Percentiles rank a stretch among this genome's conserved stretches.
phyloP scores from a whole-genome alignment of 2,113 vertebrate species.

The Synodontis membranacea region DNA sequence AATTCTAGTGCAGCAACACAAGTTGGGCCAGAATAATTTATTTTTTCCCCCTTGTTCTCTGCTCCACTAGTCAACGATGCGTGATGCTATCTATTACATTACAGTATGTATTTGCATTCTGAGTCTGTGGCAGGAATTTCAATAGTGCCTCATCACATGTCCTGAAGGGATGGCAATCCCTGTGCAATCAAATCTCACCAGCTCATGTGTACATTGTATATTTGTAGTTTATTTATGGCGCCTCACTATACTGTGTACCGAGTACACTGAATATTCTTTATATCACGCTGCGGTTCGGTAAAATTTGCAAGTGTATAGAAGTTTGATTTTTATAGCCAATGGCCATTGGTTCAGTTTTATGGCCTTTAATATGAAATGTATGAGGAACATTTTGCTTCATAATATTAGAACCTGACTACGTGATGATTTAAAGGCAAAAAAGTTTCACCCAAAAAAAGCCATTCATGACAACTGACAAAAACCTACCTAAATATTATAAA shows the following conservation, averaged over 20 bases:
- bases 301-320: not conserved
- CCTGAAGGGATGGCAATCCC: slow-evolving; percentile 49
- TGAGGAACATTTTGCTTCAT: not conserved
- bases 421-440: not conserved
- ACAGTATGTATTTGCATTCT: slow-evolving; percentile 66
- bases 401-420: not conserved
- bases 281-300: not conserved
- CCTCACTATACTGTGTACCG: not conserved
- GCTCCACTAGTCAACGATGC: slow-evolving; percentile 56
- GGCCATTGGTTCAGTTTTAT: slow-evolving; percentile 1
- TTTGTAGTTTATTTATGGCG: slow-evolving; percentile 23
- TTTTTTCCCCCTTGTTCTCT: slow-evolving; percentile 58
- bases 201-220: slow-evolving; percentile 17
- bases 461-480: not conserved
- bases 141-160: slow-evolving; percentile 67
- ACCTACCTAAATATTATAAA: not conserved
- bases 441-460: not conserved
- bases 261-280: not conserved
- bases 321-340: not conserved
- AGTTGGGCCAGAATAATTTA: slow-evolving; percentile 51
- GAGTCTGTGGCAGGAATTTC: slow-evolving; percentile 56
- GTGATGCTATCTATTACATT: slow-evolving; percentile 69
- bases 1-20: slow-evolving; percentile 62
- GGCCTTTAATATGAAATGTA: not conserved
- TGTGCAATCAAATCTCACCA: slow-evolving; percentile 53